Conservation (phyloP, 2,797 vertebrate species). For the Artibeus jamaicensis region DNA sequence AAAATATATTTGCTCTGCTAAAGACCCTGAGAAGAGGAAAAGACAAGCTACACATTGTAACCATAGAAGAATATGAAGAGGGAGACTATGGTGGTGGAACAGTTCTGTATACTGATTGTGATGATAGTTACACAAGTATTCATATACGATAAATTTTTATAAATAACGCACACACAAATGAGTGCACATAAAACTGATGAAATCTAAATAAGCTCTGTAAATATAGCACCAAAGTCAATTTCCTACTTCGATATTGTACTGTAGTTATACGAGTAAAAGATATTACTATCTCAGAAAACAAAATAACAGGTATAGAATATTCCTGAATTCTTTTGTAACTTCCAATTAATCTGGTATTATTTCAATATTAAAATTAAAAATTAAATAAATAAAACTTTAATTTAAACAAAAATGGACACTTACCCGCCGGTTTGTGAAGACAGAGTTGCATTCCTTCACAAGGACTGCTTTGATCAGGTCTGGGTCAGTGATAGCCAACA, state of each 20-base stretch:
- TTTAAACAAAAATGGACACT: background rate
- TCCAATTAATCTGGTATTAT: background rate
- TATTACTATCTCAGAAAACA: background rate
- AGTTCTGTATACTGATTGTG: background rate
- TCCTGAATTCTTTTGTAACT: background rate
- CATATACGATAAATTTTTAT: background rate
- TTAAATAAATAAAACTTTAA: background rate
- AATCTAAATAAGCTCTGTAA: background rate
- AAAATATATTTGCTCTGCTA: background rate
- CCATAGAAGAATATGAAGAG: background rate
- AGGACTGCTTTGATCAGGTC: slow-evolving; percentile 79
- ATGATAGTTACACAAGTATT: background rate
- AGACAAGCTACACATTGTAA: background rate
- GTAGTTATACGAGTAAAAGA: background rate
- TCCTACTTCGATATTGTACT: background rate
- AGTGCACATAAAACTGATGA: background rate
- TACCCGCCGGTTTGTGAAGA: slow-evolving; percentile 84
- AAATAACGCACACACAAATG: background rate
- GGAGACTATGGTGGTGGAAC: background rate
- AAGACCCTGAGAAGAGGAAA: background rate
- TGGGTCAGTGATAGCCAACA: slow-evolving; percentile 57
- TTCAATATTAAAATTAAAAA: background rate
- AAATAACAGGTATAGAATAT: background rate
- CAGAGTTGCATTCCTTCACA: slow-evolving; percentile 82
- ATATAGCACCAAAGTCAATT: background rate